These are phyloP conservation scores for Netelia fuscicornis DNA, from an alignment of 2,888 invertebrate genomes.

Conservation along the genomic window DNA sequence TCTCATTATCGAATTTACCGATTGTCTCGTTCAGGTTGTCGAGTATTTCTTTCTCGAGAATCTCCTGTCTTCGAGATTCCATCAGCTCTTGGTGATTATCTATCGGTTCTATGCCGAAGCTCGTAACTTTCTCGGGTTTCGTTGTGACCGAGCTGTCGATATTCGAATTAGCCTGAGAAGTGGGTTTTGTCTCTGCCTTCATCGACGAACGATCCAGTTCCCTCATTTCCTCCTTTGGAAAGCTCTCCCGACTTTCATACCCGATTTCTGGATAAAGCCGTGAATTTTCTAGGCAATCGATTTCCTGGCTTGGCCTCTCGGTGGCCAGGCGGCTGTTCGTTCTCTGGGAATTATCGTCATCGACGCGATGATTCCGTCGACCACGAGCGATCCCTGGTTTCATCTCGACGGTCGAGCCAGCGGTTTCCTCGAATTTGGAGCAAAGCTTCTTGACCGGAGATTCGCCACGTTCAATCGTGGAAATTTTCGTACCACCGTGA, in stretches of 20 bases:
- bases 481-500: slow-evolving; percentile 54
- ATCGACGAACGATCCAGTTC: background rate
- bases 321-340: background rate
- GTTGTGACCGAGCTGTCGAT: background rate
- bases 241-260: background rate
- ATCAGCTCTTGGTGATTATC: slow-evolving; percentile 44
- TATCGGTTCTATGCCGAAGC: slow-evolving; percentile 17
- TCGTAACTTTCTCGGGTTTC: slow-evolving; percentile 15
- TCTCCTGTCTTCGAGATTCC: slow-evolving; percentile 51
- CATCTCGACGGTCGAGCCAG: slow-evolving; percentile 12
- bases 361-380: slow-evolving; percentile 16
- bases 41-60: slow-evolving; percentile 74
- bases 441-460: slow-evolving; percentile 65
- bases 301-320: background rate
- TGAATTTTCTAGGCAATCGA: slow-evolving; percentile 71
- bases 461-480: slow-evolving; percentile 45
- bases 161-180: background rate
- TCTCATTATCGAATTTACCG: slow-evolving; percentile 79
- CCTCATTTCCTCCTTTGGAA: slow-evolving; percentile 26
- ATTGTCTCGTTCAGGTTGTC: slow-evolving; percentile 81
- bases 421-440: slow-evolving; percentile 59
- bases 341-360: slow-evolving; percentile 33
- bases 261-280: slow-evolving; percentile 73
- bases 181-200: background rate
- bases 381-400: background rate